phyloP scores from a whole-genome alignment of 2,888 invertebrate genomes.

The Trissolcus brochymenae region DNA sequence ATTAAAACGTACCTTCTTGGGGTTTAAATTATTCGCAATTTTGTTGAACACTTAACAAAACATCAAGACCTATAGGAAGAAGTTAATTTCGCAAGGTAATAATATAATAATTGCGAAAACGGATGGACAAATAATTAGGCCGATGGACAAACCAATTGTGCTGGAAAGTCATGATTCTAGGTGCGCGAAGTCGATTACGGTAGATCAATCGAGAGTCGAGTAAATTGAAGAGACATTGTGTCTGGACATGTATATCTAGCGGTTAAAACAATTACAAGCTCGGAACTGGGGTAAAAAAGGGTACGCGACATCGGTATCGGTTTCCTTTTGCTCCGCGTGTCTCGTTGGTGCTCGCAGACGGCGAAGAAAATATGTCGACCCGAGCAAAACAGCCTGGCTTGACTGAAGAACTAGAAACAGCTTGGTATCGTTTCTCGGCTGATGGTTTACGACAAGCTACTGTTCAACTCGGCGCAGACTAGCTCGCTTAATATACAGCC shows the following conservation, averaged over 20 bases:
- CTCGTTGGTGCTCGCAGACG: slow-evolving; percentile 6
- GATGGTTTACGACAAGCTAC: background rate
- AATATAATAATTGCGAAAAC: no score
- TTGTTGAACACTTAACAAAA: no score
- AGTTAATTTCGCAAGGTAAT: no score
- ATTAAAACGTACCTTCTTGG: no score
- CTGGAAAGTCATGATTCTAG: no score
- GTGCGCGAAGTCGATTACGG: no score
- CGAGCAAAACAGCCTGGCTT: slow-evolving; percentile 11
- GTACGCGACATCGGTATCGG: slow-evolving; percentile 7
- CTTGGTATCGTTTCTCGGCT: slow-evolving; percentile 4
- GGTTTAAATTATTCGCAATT: no score
- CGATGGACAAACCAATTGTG: no score
- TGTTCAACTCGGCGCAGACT: background rate
- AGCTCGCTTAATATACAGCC: slow-evolving; percentile 38
- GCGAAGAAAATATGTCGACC: slow-evolving; percentile 35
- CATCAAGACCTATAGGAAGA: no score
- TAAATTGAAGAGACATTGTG: slow-evolving; percentile 7
- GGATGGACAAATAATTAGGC: no score
- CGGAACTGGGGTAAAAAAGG: slow-evolving; percentile 7
- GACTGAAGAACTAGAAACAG: slow-evolving; percentile 19
- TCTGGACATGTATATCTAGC: slow-evolving; percentile 21
- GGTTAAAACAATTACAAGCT: slow-evolving; percentile 25
- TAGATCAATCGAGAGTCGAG: background rate
- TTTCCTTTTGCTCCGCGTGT: slow-evolving; percentile 20